Evolutionary conservation across 2,888 invertebrate genomes (phyloP), one percentile per base, ranked within the genome.

Genomic region (Rosalia funebris): DNA sequence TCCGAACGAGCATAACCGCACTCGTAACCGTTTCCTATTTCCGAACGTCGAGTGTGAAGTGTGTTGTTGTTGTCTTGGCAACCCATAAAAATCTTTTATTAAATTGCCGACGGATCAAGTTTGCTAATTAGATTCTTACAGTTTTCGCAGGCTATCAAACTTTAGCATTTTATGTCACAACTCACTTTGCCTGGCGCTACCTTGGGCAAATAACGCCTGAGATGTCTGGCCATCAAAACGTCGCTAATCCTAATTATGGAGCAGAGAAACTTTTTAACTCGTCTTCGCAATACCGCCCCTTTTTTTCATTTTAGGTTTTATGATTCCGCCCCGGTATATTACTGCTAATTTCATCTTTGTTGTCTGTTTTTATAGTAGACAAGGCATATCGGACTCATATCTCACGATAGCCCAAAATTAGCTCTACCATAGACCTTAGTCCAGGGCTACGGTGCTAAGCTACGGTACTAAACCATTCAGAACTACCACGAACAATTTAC

Each of bases 101-200:
- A 55, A 55, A 55, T 55, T 31, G 45, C 20, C 12, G 19, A 15
- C 9, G 46, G 34, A 48, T 50, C 39, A 41, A 39, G 39, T 45
- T 31, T 14, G 17, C 56, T 56, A 56, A 56, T 47, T 47, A 39
- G 47, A 56, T 46, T 46, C 37, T 16, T 55, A 16, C 47, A 42
- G 41, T 56, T 31, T 47, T 56, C 47, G 50, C 58, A 56, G 59
- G 44, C 53, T 58, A 61, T 61, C 60, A 64, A 59, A 64, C 55
- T 61, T 60, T 60, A 52, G 47, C 60, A 41, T 58, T 65, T 65
- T 56, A 54, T 37, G 46, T 57, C 25, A 57, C 39, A 50, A 25
- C 39, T 39, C 39, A 15, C 19, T 50, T 39, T 14, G 19, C 16
- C 14, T 11, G 14, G 36, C 36, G 48, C 37, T 34, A n/a, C 25